Evolutionary conservation across 2,113 vertebrate genomes (phyloP).

Genomic region (Jacana jacana): DNA sequence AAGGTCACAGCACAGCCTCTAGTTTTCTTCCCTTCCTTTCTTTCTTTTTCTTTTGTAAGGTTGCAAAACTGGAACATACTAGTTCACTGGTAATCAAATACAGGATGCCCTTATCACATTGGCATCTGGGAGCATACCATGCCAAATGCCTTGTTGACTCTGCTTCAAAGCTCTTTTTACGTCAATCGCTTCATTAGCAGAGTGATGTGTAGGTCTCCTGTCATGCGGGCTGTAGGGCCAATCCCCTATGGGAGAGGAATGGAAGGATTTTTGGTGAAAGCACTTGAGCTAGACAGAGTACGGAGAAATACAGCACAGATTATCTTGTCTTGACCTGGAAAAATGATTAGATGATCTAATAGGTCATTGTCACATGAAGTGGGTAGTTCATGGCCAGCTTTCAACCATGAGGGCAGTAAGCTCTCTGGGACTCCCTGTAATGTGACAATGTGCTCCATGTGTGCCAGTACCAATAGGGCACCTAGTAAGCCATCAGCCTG

Average conservation of each 20-base stretch:
- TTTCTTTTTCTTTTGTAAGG: neutral
- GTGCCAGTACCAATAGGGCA: neutral
- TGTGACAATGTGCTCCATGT: neutral
- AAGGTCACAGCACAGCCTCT: neutral
- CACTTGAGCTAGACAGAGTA: neutral
- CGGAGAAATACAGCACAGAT: neutral
- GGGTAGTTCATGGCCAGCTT: neutral
- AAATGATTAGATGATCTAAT: conserved; percentile 3
- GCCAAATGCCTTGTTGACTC: conserved; percentile 32
- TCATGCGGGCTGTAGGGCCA: neutral
- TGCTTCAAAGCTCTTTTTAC: conserved; percentile 22
- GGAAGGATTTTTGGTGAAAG: neutral
- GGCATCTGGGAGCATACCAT: conserved; percentile 10
- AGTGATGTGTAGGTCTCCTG: neutral
- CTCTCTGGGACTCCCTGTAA: neutral
- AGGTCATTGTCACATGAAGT: conserved; percentile 24
- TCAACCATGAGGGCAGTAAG: neutral
- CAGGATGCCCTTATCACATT: conserved; percentile 46
- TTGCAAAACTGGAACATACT: conserved; percentile 5
- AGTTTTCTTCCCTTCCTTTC: neutral
- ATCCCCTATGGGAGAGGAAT: neutral
- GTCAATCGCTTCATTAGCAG: neutral
- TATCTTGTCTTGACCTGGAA: neutral
- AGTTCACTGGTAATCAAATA: conserved; percentile 34
- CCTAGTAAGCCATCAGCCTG: neutral